These are phyloP conservation scores for Lacanobia oleracea DNA, from an alignment of 2,888 invertebrate genomes.

Conservation along the genomic window DNA sequence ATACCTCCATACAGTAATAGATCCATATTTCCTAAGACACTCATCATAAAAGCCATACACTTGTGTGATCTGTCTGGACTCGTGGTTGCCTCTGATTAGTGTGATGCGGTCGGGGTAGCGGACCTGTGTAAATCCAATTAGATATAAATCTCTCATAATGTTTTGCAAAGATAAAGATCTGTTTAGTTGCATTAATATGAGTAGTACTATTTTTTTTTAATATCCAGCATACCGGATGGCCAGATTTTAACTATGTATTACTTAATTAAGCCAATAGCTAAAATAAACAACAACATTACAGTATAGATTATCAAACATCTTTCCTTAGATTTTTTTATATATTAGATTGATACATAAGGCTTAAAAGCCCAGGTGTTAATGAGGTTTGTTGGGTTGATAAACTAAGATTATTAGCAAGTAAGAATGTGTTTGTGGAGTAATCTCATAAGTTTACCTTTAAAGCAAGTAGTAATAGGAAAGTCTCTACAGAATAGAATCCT, in stretches of 20 bases:
- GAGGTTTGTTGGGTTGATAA: no score
- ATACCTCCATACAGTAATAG: slow-evolving; percentile 98
- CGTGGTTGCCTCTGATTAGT: slow-evolving; percentile 99
- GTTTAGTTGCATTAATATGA: neutral
- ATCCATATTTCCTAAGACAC: slow-evolving; percentile 99
- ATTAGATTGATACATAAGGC: no score
- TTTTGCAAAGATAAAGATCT: neutral
- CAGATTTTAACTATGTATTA: neutral
- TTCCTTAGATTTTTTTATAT: no score
- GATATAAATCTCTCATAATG: neutral
- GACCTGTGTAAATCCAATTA: slow-evolving; percentile 91
- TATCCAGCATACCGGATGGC: no score
- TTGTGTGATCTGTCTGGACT: slow-evolving; percentile 99
- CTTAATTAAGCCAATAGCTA: no score
- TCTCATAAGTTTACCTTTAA: slow-evolving; percentile 94
- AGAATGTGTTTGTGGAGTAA: neutral
- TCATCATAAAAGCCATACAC: slow-evolving; percentile 99
- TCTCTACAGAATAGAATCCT: slow-evolving; percentile 99
- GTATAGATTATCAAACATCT: neutral
- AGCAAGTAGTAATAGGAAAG: slow-evolving; percentile 98
- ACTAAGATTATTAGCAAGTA: neutral
- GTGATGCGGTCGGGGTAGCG: slow-evolving; percentile 99
- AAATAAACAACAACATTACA: neutral
- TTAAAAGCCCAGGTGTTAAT: no score
- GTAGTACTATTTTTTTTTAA: no score